Evolutionary conservation across 1,140 invertebrate genomes (phyloP).

Genomic region (Vanessa atalanta): DNA sequence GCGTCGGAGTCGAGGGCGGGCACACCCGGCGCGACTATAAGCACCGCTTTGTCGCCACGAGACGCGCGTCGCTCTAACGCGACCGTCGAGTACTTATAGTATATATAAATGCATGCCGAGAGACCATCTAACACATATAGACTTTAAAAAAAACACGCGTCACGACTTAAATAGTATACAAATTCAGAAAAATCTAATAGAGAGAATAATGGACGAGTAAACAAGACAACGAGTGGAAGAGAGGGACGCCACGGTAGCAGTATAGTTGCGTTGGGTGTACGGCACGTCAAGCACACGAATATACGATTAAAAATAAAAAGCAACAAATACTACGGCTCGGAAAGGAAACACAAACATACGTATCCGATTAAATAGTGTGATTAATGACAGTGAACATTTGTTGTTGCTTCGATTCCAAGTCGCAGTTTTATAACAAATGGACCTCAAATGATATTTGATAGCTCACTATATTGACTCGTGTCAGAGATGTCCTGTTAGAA

Average conservation of each 20-base stretch:
- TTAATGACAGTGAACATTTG: neutral
- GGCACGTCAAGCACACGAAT: constrained; percentile 61
- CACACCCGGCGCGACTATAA: constrained; percentile 25
- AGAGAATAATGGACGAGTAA: constrained; percentile 16
- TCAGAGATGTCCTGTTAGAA: constrained; percentile 44
- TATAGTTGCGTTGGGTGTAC: constrained; percentile 56
- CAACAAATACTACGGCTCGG: constrained; percentile 43
- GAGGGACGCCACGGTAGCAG: constrained; percentile 31
- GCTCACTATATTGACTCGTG: constrained; percentile 28
- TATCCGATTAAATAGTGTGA: neutral
- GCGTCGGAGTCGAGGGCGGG: neutral
- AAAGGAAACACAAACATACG: constrained; percentile 31
- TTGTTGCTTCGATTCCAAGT: constrained; percentile 31
- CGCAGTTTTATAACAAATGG: constrained; percentile 45
- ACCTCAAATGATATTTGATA: constrained; percentile 47
- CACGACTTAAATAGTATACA: neutral
- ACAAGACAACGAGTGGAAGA: constrained; percentile 24
- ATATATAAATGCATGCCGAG: constrained; percentile 19
- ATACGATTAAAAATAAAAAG: constrained; percentile 60
- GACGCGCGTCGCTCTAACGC: neutral
- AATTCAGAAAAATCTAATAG: neutral
- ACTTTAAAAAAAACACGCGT: neutral
- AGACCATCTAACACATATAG: constrained; percentile 2
- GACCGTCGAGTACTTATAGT: too few relatives aligned
- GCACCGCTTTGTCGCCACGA: neutral